Evolutionary conservation across 2,888 invertebrate species (phyloP), one percentile per base, ranked within the genome.

Genomic region (Noctua janthina): DNA sequence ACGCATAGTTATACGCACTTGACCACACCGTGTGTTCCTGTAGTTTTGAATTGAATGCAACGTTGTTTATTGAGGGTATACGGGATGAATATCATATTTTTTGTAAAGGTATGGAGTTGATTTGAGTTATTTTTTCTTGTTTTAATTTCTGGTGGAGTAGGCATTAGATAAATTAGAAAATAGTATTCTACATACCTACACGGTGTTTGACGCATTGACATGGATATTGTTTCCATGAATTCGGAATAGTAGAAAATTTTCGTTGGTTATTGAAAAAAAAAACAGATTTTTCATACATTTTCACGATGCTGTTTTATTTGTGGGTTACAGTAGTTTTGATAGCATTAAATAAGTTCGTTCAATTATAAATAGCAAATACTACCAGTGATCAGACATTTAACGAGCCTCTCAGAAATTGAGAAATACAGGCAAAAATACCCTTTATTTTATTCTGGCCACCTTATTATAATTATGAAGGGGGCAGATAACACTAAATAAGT

Each of bases 21-120:
- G 96, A 95, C 96, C 96, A 96, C 96, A 95, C 96, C 88, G 92
- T 70, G 91, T 86, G 95, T 95, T 94, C 95, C 93, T 90, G 92
- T 91, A 88, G 87, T 81, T 91, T 93, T 92, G 93, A 93, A 94
- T 95, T 93, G 93, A 94, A 94, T 93, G 92, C 92, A 91, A 90
- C 88, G 86, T 92, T 93, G 92, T 95, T 95, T 95, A 95, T 95
- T 92, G 92, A 86, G 62, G 77, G 71, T 84, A 81, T 91, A 93
- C 91, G 88, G 84, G 82, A 84, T 76, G 95, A 94, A 95, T 95
- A 92, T 92, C 84, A 89, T 92, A 94, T 92, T 89, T 92, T 89
- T 91, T 91, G 90, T 91, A 89, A 92, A 92, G 88, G 84, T 86
- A 86, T 91, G 85, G 90, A 92, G 90, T 86, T 54, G 87, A 68